These are phyloP conservation scores for Macroramphosus scolopax DNA, from an alignment of 2,797 vertebrate species.

Conservation along the genomic window DNA sequence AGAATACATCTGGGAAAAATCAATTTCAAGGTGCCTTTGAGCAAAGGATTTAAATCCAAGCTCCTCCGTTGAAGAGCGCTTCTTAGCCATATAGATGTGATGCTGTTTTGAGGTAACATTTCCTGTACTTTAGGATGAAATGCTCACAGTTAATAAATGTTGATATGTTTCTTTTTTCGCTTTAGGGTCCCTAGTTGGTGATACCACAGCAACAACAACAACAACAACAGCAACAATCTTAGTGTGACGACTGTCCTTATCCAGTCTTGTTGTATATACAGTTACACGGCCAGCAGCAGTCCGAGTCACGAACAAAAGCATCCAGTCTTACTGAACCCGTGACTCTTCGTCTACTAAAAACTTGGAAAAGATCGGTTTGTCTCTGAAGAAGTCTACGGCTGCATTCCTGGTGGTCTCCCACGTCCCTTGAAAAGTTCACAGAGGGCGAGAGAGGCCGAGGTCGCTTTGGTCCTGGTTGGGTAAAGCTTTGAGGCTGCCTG, in stretches of 20 bases:
- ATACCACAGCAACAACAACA: constrained; percentile 16
- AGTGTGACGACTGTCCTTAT: constrained; percentile 10
- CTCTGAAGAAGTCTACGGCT: neutral
- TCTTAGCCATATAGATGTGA: constrained; percentile 1
- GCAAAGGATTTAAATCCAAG: neutral
- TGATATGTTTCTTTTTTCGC: constrained; percentile 2
- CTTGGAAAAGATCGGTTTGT: neutral
- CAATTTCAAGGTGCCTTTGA: constrained; percentile 15
- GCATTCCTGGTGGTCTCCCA: constrained; percentile 8
- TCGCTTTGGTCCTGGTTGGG: constrained; percentile 54
- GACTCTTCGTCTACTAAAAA: constrained; percentile 9
- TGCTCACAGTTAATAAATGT: constrained; percentile 24
- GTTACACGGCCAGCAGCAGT: constrained; percentile 26
- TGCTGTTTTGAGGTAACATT: neutral
- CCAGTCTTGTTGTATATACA: constrained; percentile 39
- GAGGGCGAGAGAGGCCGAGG: constrained; percentile 5
- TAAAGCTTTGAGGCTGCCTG: too few species aligned
- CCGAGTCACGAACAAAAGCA: constrained; percentile 1
- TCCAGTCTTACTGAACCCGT: constrained; percentile 4
- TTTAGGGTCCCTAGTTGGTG: constrained; percentile 7
- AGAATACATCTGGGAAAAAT: too few species aligned
- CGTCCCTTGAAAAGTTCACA: too few species aligned
- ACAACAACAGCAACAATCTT: constrained; percentile 18
- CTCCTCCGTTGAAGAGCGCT: constrained; percentile 2
- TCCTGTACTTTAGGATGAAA: constrained; percentile 23